These are phyloP conservation scores for Hemithea aestivaria DNA, from an alignment of 2,888 invertebrate genomes.

Conservation along the genomic window DNA sequence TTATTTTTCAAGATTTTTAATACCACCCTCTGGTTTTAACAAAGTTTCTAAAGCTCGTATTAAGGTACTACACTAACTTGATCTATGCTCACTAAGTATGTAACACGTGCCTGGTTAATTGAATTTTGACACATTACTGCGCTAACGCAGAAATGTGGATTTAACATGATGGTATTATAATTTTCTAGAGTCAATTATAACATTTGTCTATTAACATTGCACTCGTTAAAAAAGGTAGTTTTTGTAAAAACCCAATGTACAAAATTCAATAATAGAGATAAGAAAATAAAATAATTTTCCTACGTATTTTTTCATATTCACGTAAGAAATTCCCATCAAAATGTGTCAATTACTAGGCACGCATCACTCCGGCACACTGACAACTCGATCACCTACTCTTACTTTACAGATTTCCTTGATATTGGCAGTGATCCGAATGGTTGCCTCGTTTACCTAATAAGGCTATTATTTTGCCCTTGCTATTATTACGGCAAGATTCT, in stretches of 20 bases:
- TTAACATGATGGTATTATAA: too few relatives aligned
- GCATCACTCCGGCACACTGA: slow-evolving; percentile 51
- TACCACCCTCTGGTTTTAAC: slow-evolving; percentile 29
- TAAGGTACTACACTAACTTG: slow-evolving; percentile 57
- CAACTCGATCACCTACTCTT: slow-evolving; percentile 48
- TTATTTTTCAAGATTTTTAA: slow-evolving; percentile 16
- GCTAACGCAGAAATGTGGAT: too few relatives aligned
- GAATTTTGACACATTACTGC: too few relatives aligned
- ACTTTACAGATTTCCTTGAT: slow-evolving; percentile 34
- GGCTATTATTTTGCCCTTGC: slow-evolving; percentile 6
- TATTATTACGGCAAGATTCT: too few relatives aligned
- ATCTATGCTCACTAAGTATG: slow-evolving; percentile 53
- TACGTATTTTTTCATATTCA: too few relatives aligned
- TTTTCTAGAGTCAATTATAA: too few relatives aligned
- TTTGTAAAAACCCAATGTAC: too few relatives aligned
- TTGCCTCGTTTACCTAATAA: slow-evolving; percentile 14
- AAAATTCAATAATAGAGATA: too few relatives aligned
- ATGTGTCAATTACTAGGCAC: slow-evolving; percentile 8
- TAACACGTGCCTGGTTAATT: slow-evolving; percentile 5
- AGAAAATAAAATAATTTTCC: too few relatives aligned
- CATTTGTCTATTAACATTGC: too few relatives aligned
- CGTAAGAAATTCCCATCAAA: too few relatives aligned
- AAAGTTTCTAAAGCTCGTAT: slow-evolving; percentile 62
- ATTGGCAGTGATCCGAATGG: slow-evolving; percentile 45
- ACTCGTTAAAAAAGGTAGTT: too few relatives aligned